Evolutionary conservation across 2,797 vertebrate species (phyloP).

Genomic region (Simalia tracyae): DNA sequence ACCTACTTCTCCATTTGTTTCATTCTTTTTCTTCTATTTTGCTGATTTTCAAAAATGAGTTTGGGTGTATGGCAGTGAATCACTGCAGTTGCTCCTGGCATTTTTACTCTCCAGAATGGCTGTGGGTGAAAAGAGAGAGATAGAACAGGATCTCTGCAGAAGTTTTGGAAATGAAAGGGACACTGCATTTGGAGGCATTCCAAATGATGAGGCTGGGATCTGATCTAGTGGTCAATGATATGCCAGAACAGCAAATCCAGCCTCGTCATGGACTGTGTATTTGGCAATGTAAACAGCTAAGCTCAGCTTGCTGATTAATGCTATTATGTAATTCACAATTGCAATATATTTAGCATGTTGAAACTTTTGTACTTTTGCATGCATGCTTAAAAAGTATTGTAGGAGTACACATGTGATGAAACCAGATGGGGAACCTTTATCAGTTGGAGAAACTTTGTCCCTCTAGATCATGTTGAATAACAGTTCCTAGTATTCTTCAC

Average conservation of each 20-base stretch:
- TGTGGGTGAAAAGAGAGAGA: background rate
- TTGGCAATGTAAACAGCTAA: background rate
- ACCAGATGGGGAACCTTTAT: background rate
- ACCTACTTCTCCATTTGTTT: background rate
- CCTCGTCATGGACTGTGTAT: background rate
- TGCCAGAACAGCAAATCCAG: background rate
- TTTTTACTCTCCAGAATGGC: background rate
- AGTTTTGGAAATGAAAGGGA: background rate
- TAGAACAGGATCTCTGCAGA: background rate
- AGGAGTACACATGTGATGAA: background rate
- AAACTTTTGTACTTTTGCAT: background rate
- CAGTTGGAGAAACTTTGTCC: background rate
- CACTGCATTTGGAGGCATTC: background rate
- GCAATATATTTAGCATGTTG: background rate
- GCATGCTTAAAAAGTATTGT: background rate
- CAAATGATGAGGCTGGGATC: background rate
- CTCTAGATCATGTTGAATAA: background rate
- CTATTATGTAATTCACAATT: background rate
- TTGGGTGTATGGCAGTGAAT: background rate
- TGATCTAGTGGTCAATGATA: background rate
- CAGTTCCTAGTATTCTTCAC: background rate
- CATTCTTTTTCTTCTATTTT: background rate
- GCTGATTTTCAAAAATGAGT: background rate
- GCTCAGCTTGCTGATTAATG: background rate
- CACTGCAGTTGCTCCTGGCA: background rate